Percentiles rank a stretch among this genome's conserved stretches.
Evolutionary conservation across 2,113 vertebrate species (phyloP).

Genomic region (Limanda limanda): DNA sequence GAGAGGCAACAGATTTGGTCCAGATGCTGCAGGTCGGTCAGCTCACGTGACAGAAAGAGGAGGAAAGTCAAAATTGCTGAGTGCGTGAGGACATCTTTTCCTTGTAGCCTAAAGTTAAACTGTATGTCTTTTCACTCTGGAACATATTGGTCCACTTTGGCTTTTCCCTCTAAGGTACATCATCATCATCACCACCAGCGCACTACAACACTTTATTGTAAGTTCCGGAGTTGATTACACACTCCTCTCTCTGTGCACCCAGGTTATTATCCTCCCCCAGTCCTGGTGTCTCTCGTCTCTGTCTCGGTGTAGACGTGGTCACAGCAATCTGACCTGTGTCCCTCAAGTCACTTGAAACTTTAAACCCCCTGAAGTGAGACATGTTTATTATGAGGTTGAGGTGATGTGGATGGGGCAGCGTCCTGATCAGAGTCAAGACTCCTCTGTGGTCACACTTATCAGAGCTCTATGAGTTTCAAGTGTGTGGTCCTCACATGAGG

Average conservation of each 20-base stretch:
- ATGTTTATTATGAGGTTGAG: too few species aligned
- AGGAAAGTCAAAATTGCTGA: background rate
- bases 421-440: too few species aligned
- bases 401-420: too few species aligned
- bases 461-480: background rate
- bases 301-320: background rate
- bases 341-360: too few species aligned
- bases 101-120: background rate
- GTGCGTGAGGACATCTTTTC: background rate
- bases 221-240: background rate
- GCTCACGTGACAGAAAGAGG: conserved; percentile 31
- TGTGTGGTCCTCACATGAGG: too few species aligned
- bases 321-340: background rate
- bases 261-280: background rate
- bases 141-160: background rate
- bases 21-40: conserved; percentile 65
- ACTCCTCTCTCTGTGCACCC: background rate
- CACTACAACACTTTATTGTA: background rate
- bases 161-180: too few species aligned
- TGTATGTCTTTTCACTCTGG: background rate
- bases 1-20: conserved; percentile 52
- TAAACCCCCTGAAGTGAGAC: too few species aligned
- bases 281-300: background rate
- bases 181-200: background rate
- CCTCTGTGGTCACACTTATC: conserved; percentile 1